Base-by-base conservation (phyloP, 2,888 invertebrate genomes). In the Diloba caeruleocephala region DNA sequence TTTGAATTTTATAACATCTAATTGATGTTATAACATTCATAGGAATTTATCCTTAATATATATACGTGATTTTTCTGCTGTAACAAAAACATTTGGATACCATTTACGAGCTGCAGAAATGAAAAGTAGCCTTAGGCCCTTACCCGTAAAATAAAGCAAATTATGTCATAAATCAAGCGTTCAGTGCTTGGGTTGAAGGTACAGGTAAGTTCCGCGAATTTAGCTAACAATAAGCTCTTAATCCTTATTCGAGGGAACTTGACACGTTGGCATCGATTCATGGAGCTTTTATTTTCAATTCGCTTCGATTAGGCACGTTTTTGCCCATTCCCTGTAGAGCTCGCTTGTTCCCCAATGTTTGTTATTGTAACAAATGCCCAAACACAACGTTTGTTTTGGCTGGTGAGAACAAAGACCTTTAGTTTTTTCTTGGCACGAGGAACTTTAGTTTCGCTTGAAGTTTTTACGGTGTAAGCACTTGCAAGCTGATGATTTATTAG, bases 331-430 rank as follows among this genome's bases (percentile, higher is more conserved):
- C 67, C 59, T 58, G 63, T 71, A 68, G 74, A 75, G 73, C 77
- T 53, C 62, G 68, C 72, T 77, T 68, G 63, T 76, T 70, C 78
- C 79, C 78, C 78, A 74, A 75, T 84, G 85, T 87, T 89, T 91
- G 89, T 89, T 91, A 89, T 90, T 87, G 85, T 85, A 88, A 81
- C 84, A 81, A 88, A 85, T 81, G 82, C 83, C 84, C 85, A 88
- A 89, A 90, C 89, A 87, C 71, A 70, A 69, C 79, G 83, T 86
- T 86, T 91, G 91, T 92, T 92, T 92, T 91, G 92, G 87, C 91
- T 90, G 79, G 77, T 66, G 74, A 86, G 88, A 91, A 92, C 91
- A 92, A 92, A 90, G 90, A 85, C 79, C 79, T 83, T 85, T 79
- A 78, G 78, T 72, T 83, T 82, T 85, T 84, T 79, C 82, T 79